A percentile compares a stretch with the other conserved stretches of the same genome.
Conservation (phyloP, 2,113 vertebrate genomes). For the Peromyscus maniculatus region DNA sequence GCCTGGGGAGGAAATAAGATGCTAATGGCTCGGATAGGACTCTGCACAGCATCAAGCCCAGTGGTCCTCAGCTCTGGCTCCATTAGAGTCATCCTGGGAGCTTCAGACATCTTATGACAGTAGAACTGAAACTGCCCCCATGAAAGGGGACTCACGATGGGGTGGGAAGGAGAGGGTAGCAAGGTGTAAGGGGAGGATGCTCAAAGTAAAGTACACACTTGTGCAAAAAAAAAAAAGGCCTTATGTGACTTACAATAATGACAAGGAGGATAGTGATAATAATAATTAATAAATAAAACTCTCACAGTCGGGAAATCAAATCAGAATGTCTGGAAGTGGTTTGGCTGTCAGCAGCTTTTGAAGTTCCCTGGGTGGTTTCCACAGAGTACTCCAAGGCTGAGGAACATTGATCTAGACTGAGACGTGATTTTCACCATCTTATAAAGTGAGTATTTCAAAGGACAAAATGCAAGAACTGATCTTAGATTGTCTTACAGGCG, state of each 20-base stretch:
- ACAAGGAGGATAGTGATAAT: neutral
- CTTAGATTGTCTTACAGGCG: neutral
- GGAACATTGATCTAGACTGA: neutral
- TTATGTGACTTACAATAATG: neutral
- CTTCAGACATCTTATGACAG: neutral
- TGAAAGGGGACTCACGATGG: neutral
- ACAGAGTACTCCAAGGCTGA: neutral
- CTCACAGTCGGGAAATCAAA: neutral
- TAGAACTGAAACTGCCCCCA: neutral
- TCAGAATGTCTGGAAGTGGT: neutral
- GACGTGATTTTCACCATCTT: neutral
- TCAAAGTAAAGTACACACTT: neutral
- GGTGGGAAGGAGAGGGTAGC: neutral
- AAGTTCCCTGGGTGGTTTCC: neutral
- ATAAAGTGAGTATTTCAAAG: neutral
- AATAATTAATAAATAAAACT: neutral
- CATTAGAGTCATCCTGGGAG: neutral
- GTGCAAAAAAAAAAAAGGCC: neutral
- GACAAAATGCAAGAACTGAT: conserved; percentile 27
- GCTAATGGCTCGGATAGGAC: neutral
- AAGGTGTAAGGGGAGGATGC: neutral
- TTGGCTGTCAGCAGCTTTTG: conserved; percentile 6
- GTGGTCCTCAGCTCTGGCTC: neutral
- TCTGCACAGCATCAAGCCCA: neutral
- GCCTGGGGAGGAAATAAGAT: neutral